These are phyloP conservation scores for Lepidothrix coronata DNA, from an alignment of 2,113 vertebrate genomes.

Conservation along the genomic window DNA sequence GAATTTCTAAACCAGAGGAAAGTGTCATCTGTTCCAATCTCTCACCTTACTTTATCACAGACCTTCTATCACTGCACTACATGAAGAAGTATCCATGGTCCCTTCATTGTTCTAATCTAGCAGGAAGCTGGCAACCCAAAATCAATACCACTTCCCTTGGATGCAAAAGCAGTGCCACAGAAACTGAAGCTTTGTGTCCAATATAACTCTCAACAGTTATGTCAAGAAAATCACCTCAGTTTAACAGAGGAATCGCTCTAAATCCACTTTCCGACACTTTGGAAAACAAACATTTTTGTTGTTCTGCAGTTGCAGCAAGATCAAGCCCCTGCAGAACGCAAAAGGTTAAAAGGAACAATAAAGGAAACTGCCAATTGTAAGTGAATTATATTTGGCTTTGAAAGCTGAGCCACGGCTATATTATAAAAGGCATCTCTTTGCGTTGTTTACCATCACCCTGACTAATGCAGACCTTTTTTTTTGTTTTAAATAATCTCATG, in stretches of 20 bases:
- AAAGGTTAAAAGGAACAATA: conserved; percentile 82
- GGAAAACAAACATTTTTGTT: conserved; percentile 16
- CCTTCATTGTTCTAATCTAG: neutral
- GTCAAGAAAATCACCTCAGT: neutral
- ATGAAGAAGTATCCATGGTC: neutral
- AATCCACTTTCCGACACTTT: neutral
- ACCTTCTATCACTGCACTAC: neutral
- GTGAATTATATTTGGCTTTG: conserved; percentile 82
- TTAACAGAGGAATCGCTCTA: neutral
- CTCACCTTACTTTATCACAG: neutral
- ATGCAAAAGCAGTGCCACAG: neutral
- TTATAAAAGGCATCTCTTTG: conserved; percentile 80
- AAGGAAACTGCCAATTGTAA: conserved; percentile 77
- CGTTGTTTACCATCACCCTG: conserved; percentile 84
- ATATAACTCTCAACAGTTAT: neutral
- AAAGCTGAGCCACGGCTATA: conserved; percentile 75
- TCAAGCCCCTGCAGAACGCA: conserved; percentile 68
- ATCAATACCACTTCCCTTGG: neutral
- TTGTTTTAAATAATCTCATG: conserved; percentile 89
- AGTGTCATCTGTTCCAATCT: neutral
- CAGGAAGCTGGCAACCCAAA: neutral
- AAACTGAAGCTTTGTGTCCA: neutral
- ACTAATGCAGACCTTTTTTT: conserved; percentile 84
- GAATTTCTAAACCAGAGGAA: neutral
- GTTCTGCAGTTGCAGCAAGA: conserved; percentile 34